Conservation (phyloP, 2,113 vertebrate species). For the Petrocephalus zakoni region DNA sequence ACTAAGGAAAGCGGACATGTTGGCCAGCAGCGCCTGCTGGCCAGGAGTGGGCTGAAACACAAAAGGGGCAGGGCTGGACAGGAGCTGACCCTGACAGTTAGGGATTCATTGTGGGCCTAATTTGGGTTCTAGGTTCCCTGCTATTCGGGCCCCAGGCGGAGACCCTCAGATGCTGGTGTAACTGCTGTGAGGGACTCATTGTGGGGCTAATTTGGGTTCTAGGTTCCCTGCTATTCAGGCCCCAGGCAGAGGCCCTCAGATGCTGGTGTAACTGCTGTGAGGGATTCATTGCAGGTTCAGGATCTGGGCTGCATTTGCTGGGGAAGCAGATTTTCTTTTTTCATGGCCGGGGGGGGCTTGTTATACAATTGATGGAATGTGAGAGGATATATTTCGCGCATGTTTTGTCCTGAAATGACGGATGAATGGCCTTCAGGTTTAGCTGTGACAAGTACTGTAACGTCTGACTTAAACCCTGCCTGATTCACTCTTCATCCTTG, state of each 20-base stretch:
- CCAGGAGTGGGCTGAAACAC: too few species aligned
- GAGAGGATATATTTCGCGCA: background rate
- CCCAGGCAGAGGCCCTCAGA: background rate
- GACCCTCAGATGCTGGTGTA: background rate
- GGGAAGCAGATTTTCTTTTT: background rate
- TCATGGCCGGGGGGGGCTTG: background rate
- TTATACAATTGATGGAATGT: background rate
- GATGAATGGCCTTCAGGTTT: background rate
- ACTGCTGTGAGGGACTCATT: background rate
- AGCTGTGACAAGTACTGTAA: background rate
- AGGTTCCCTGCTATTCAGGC: background rate
- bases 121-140: background rate
- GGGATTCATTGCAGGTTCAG: background rate
- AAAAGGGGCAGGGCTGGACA: too few species aligned
- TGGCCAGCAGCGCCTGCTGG: too few species aligned
- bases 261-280: background rate
- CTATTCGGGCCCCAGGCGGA: background rate
- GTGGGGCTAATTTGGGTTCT: background rate
- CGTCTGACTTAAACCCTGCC: background rate
- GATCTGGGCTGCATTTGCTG: background rate
- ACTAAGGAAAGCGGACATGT: too few species aligned
- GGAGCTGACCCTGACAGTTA: too few species aligned
- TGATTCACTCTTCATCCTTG: background rate
- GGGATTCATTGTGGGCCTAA: too few species aligned
- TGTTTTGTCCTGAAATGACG: background rate